These are phyloP conservation scores for Apolygus lucorum DNA, from an alignment of 1,140 invertebrate species.

Conservation along the genomic window DNA sequence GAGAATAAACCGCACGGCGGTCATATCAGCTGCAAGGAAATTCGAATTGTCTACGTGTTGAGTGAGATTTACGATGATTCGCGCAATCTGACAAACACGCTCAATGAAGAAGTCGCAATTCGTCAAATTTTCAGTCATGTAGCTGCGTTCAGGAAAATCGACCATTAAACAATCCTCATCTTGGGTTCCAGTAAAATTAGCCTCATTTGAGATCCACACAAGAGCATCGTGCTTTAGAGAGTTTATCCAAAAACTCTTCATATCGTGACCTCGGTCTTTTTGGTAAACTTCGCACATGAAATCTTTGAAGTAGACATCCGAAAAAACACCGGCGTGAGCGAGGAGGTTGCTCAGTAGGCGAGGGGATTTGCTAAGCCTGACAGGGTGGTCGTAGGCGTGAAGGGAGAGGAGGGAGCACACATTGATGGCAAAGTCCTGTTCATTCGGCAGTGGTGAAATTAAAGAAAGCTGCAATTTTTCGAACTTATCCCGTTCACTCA, in stretches of 20 bases:
- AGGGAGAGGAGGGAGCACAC: conserved; percentile 90
- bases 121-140: conserved; percentile 36
- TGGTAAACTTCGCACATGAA: conserved; percentile 63
- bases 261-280: conserved; percentile 58
- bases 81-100: conserved; percentile 62
- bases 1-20: conserved; percentile 79
- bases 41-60: conserved; percentile 83
- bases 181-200: conserved; percentile 28
- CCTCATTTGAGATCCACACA: conserved; percentile 60
- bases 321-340: conserved; percentile 87
- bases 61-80: conserved; percentile 86
- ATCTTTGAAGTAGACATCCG: conserved; percentile 61
- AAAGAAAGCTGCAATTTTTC: conserved; percentile 81
- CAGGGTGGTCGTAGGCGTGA: conserved; percentile 70
- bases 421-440: conserved; percentile 97
- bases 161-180: conserved; percentile 4
- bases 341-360: conserved; percentile 78
- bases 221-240: conserved; percentile 52
- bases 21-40: conserved; percentile 64
- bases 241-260: conserved; percentile 66
- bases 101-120: conserved; percentile 71
- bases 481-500: conserved; percentile 71
- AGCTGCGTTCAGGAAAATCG: neutral
- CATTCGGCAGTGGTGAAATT: conserved; percentile 89
- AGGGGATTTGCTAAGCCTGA: conserved; percentile 74